Evolutionary conservation across 2,888 invertebrate species (phyloP).

Genomic region (Drosophila kambysellisi): DNA sequence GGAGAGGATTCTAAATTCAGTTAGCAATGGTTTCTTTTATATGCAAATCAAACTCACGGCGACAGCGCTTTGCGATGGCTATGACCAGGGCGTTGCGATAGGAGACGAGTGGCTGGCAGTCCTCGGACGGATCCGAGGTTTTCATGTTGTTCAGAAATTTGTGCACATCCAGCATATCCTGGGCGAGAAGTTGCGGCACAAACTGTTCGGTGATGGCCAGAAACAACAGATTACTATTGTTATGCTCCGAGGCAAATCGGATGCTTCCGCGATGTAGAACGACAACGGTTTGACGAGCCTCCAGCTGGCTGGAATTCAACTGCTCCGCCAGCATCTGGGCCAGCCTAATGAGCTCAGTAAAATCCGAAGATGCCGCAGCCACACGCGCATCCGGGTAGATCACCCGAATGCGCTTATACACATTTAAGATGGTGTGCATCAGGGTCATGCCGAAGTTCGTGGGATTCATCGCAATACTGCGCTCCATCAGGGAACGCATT

Average conservation of each 20-base stretch:
- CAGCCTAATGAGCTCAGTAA: constrained; percentile 33
- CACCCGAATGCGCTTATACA: constrained; percentile 25
- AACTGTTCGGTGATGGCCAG: constrained; percentile 47
- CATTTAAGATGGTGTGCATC: constrained; percentile 54
- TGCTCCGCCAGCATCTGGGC: constrained; percentile 39
- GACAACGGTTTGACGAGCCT: constrained; percentile 33
- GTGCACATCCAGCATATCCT: constrained; percentile 45
- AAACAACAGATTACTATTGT: constrained; percentile 30
- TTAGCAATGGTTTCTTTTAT: fast-evolving
- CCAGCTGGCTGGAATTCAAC: constrained; percentile 27
- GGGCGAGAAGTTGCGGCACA: constrained; percentile 54
- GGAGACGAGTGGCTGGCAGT: constrained; percentile 35
- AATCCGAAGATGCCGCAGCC: constrained; percentile 23
- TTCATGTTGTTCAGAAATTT: constrained; percentile 26
- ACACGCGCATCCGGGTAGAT: background rate
- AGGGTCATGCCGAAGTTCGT: constrained; percentile 63
- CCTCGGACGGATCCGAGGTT: constrained; percentile 5
- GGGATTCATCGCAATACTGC: constrained; percentile 34
- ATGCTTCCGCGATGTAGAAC: constrained; percentile 59
- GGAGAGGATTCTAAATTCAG: background rate
- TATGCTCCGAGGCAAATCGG: constrained; percentile 31
- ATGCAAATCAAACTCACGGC: constrained; percentile 24
- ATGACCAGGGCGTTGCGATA: constrained; percentile 42
- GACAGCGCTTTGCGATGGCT: constrained; percentile 16
- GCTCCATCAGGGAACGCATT: constrained; percentile 50